Conservation (phyloP, 2,888 invertebrate genomes). For the Ditula angustiorana region DNA sequence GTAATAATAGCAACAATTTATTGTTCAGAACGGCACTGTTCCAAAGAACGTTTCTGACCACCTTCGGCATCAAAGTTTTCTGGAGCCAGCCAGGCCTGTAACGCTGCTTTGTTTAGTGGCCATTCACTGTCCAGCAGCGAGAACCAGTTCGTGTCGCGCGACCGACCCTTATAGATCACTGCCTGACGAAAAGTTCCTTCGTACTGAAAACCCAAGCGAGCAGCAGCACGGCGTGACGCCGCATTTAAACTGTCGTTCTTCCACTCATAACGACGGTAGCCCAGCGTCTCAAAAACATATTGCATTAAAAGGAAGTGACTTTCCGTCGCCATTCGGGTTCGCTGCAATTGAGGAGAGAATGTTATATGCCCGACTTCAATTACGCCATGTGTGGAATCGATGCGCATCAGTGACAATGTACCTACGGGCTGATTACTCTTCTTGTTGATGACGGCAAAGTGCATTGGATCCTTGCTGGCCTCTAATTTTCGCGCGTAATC, state of each 20-base stretch:
- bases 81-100: not conserved
- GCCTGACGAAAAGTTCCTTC: constrained; percentile 1
- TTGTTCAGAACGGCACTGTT: not conserved
- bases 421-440: not conserved
- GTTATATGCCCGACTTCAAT: not conserved
- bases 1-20: too few relatives aligned
- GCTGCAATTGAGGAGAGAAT: not conserved
- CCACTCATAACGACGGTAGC: not conserved
- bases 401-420: not conserved
- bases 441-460: not conserved
- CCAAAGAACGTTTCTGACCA: not conserved
- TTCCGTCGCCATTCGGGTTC: not conserved
- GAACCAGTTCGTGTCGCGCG: not conserved
- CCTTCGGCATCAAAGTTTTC: not conserved
- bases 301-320: not conserved
- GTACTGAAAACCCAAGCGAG: not conserved
- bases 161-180: constrained; percentile 19
- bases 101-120: not conserved
- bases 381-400: not conserved
- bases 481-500: not conserved
- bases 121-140: not conserved
- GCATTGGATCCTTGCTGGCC: not conserved
- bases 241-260: constrained; percentile 1
- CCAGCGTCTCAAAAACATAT: constrained; percentile 1
- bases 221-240: not conserved